A percentile compares a stretch with the other conserved stretches of the same genome.
Conservation (phyloP, 2,113 vertebrate species). For the Triplophysa rosa region DNA sequence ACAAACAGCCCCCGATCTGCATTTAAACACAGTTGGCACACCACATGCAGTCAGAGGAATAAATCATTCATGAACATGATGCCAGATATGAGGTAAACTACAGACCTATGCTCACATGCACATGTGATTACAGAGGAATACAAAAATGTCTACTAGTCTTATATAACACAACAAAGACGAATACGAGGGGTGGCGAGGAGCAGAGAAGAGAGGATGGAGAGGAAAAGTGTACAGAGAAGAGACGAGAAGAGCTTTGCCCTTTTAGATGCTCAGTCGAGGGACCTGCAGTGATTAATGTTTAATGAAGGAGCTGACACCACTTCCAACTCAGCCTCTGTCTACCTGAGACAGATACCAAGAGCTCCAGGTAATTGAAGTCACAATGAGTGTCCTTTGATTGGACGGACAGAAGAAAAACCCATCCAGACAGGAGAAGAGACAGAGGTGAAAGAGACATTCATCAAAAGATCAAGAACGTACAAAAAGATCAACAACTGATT, state of each 20-base stretch:
- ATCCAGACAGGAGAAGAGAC: slow-evolving; percentile 2
- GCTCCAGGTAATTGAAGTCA: slow-evolving; percentile 48
- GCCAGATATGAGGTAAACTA: slow-evolving; percentile 34
- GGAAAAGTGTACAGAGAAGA: not conserved
- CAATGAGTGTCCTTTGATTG: slow-evolving; percentile 21
- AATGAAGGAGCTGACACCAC: slow-evolving; percentile 46
- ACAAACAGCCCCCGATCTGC: slow-evolving; percentile 38
- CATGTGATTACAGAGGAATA: slow-evolving; percentile 10
- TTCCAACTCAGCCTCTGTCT: slow-evolving; percentile 41
- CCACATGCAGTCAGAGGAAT: slow-evolving; percentile 24
- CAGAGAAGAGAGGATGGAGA: not conserved
- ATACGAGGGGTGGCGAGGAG: not conserved
- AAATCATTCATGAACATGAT: slow-evolving; percentile 49
- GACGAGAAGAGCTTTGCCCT: slow-evolving; percentile 39
- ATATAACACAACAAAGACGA: slow-evolving; percentile 38
- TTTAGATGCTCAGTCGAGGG: slow-evolving; percentile 37
- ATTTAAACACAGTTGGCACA: slow-evolving; percentile 36
- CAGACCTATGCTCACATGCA: slow-evolving; percentile 30
- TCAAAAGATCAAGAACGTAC: not conserved
- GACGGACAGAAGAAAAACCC: not conserved
- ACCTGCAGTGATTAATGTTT: slow-evolving; percentile 49
- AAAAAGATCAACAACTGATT: not conserved
- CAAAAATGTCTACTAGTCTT: not conserved
- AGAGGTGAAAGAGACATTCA: not conserved
- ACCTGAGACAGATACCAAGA: slow-evolving; percentile 23